Evolutionary conservation across 1,140 invertebrate species (phyloP).

Genomic region (Drosophila busckii): DNA sequence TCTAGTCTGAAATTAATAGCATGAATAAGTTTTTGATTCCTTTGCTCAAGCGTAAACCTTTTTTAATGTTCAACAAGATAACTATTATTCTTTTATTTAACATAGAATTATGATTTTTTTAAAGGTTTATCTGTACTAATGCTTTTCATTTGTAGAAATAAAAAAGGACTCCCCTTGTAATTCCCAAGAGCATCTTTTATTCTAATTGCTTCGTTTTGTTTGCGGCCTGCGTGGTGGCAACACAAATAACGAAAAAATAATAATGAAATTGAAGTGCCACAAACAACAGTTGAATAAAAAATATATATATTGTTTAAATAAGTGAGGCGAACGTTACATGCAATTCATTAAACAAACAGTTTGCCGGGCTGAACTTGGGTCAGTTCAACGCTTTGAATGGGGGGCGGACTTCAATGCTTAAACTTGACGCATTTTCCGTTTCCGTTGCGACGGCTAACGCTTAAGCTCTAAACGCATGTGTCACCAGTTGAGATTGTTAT

Average conservation of each 20-base stretch:
- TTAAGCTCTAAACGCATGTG: slow-evolving; percentile 13
- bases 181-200: slow-evolving; percentile 64
- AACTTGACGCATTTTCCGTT: slow-evolving; percentile 26
- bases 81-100: slow-evolving; percentile 2
- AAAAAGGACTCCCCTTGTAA: slow-evolving; percentile 15
- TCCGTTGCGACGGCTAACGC: slow-evolving; percentile 19
- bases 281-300: slow-evolving; percentile 27
- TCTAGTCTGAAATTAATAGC: slow-evolving; percentile 32
- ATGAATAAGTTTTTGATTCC: slow-evolving; percentile 39
- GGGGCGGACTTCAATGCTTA: not conserved
- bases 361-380: no score
- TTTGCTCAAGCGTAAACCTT: slow-evolving; percentile 5
- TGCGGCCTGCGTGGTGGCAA: slow-evolving; percentile 21
- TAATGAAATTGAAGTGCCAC: slow-evolving; percentile 16
- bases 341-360: slow-evolving; percentile 58
- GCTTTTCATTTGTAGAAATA: not conserved
- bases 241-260: slow-evolving; percentile 29
- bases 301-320: slow-evolving; percentile 22
- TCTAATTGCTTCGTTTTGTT: slow-evolving; percentile 70
- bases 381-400: not conserved
- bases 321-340: slow-evolving; percentile 20
- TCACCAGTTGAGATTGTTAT: not conserved
- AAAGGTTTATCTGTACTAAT: slow-evolving; percentile 21
- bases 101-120: slow-evolving; percentile 18
- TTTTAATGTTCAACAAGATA: not conserved